Percentiles rank a stretch among this genome's conserved stretches.
phyloP scores from a whole-genome alignment of 2,888 invertebrate genomes.

The Didymodactylos carnosus region DNA sequence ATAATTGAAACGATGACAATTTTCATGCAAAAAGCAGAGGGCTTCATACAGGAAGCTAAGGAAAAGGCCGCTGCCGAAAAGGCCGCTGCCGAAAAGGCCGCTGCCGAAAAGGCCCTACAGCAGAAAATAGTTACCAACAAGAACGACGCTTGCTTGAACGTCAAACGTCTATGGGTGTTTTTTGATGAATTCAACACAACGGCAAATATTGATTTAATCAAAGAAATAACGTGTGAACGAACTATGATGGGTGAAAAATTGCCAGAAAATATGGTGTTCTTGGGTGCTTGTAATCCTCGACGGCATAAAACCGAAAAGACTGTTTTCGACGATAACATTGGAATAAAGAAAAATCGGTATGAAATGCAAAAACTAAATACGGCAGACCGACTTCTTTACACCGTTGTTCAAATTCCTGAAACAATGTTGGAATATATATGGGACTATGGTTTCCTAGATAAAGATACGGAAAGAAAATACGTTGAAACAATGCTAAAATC shows the following conservation, averaged over 20 bases:
- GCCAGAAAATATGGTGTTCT: slow-evolving; percentile 18
- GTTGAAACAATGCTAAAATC: neutral
- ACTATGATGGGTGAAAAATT: slow-evolving; percentile 17
- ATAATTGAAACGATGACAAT: slow-evolving; percentile 19
- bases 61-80: no score
- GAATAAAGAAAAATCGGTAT: neutral
- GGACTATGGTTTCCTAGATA: slow-evolving; percentile 2
- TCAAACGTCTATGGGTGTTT: slow-evolving; percentile 19
- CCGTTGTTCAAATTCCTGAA: neutral
- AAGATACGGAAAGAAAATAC: neutral
- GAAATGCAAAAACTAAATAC: no score
- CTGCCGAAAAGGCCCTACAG: no score
- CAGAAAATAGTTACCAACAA: no score
- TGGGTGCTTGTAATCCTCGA: slow-evolving; percentile 21
- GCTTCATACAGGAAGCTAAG: slow-evolving; percentile 2
- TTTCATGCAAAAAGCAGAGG: slow-evolving; percentile 20
- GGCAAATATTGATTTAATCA: slow-evolving; percentile 18
- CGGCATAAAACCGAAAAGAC: neutral
- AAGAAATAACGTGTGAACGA: slow-evolving; percentile 19
- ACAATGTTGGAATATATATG: slow-evolving; percentile 3
- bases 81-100: no score
- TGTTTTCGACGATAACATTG: neutral
- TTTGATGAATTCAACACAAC: slow-evolving; percentile 22
- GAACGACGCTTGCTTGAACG: no score
- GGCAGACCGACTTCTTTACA: slow-evolving; percentile 2